Conservation (phyloP, 2,888 invertebrate genomes). For the Mechanitis mazaeus region DNA sequence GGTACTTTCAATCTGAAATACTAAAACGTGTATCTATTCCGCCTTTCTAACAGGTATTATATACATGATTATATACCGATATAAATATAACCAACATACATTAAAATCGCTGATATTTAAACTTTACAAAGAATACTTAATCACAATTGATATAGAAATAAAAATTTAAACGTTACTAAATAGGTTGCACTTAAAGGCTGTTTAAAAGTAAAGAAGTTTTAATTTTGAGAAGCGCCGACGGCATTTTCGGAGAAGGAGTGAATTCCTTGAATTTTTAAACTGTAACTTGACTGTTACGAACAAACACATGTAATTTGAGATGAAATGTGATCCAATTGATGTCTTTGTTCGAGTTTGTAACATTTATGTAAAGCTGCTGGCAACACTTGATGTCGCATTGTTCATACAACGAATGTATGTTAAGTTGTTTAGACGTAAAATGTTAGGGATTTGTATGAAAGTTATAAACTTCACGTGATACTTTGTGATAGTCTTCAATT, state of each 20-base stretch:
- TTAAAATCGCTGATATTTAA: no score
- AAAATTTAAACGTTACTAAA: not conserved
- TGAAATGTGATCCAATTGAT: constrained; percentile 73
- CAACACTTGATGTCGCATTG: constrained; percentile 57
- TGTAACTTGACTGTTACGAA: constrained; percentile 40
- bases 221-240: constrained; percentile 24
- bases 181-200: not conserved
- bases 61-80: no score
- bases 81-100: no score
- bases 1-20: constrained; percentile 15
- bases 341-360: constrained; percentile 66
- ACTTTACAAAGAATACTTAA: no score
- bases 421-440: constrained; percentile 10
- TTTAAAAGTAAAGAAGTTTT: constrained; percentile 5
- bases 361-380: constrained; percentile 62
- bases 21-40: not conserved
- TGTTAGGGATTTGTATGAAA: constrained; percentile 11
- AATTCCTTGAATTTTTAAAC: constrained; percentile 31
- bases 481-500: not conserved
- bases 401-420: constrained; percentile 30
- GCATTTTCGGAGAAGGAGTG: constrained; percentile 29
- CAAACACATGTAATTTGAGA: constrained; percentile 66
- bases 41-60: not conserved
- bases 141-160: no score
- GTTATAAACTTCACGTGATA: not conserved